Evolutionary conservation across 2,113 vertebrate genomes (phyloP).

Genomic region (Stegastes partitus): DNA sequence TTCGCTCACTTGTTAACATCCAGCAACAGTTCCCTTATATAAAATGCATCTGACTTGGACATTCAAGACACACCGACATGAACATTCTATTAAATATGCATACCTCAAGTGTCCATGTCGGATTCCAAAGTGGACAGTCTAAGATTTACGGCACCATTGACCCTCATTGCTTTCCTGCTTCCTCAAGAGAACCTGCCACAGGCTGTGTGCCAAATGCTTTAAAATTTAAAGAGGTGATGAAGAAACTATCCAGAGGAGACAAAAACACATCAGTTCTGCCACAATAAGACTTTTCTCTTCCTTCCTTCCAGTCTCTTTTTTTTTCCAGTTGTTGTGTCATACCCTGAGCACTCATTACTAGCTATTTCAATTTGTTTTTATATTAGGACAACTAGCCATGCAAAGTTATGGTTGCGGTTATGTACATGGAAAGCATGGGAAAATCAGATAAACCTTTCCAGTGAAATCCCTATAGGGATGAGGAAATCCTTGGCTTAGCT

Average conservation of each 20-base stretch:
- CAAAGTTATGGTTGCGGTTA: constrained; percentile 16
- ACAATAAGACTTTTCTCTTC: constrained; percentile 78
- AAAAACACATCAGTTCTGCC: constrained; percentile 84
- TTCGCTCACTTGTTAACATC: constrained; percentile 59
- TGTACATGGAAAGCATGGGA: constrained; percentile 49
- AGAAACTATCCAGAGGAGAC: constrained; percentile 96
- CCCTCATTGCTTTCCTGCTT: constrained; percentile 87
- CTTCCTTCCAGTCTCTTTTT: constrained; percentile 51
- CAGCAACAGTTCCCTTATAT: constrained; percentile 50
- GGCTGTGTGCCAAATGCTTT: constrained; percentile 92
- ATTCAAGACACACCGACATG: constrained; percentile 63
- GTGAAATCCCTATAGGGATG: constrained; percentile 46
- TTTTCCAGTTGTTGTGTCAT: constrained; percentile 52
- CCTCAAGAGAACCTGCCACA: constrained; percentile 89
- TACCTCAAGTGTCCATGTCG: constrained; percentile 80
- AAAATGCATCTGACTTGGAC: constrained; percentile 55
- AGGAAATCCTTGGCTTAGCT: constrained; percentile 47
- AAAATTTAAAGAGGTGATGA: constrained; percentile 99
- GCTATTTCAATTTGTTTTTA: constrained; percentile 41
- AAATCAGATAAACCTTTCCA: constrained; percentile 47
- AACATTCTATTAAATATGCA: constrained; percentile 77
- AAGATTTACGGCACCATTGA: constrained; percentile 90
- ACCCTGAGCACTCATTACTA: constrained; percentile 46
- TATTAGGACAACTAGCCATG: constrained; percentile 34
- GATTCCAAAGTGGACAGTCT: constrained; percentile 85